Evolutionary conservation across 2,113 vertebrate genomes (phyloP).

Genomic region (Scomber scombrus): DNA sequence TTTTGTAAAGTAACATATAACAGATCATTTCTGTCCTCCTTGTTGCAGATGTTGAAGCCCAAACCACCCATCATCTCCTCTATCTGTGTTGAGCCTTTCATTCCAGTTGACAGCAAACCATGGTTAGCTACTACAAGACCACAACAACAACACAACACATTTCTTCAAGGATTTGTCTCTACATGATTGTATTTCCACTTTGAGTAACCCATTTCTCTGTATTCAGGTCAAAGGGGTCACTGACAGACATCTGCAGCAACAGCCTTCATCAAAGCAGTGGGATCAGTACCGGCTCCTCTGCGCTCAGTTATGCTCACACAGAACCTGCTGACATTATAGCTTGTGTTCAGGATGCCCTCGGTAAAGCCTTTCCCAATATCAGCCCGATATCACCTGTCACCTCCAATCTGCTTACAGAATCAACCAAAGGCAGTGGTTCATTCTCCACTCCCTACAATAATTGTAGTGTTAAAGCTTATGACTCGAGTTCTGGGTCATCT

Average conservation of each 20-base stretch:
- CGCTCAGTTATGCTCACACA: conserved; percentile 61
- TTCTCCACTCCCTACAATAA: neutral
- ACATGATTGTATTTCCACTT: neutral
- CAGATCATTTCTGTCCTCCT: neutral
- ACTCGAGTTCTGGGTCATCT: conserved; percentile 29
- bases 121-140: conserved; percentile 53
- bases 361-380: conserved; percentile 22
- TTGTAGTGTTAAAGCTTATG: neutral
- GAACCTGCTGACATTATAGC: conserved; percentile 21
- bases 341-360: conserved; percentile 23
- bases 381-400: neutral
- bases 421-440: neutral
- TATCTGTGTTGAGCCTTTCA: conserved; percentile 25
- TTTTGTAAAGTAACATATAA: neutral
- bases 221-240: conserved; percentile 54
- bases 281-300: conserved; percentile 43
- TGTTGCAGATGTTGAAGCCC: conserved; percentile 55
- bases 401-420: neutral
- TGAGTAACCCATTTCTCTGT: conserved; percentile 4
- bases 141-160: neutral
- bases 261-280: conserved; percentile 53
- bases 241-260: conserved; percentile 23
- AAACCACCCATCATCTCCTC: neutral
- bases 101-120: conserved; percentile 37
- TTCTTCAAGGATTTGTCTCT: neutral